phyloP scores from a whole-genome alignment of 2,888 invertebrate species.

The Euplagia quadripunctaria region DNA sequence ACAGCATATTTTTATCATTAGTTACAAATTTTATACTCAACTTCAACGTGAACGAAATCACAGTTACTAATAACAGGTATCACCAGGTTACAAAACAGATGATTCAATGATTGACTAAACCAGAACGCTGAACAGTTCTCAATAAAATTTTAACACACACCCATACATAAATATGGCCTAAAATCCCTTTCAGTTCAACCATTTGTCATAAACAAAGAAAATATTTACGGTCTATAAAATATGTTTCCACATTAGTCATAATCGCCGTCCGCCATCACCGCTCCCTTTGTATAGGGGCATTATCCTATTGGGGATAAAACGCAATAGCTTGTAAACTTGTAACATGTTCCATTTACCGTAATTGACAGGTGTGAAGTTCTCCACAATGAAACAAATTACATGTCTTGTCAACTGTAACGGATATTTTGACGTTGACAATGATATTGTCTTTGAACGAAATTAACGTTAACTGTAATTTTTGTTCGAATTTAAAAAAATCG shows the following conservation, averaged over 20 bases:
- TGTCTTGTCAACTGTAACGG: slow-evolving; percentile 14
- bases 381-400: slow-evolving; percentile 21
- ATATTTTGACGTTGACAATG: slow-evolving; percentile 10
- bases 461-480: too few species aligned
- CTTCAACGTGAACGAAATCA: background rate
- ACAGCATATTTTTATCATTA: background rate
- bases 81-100: background rate
- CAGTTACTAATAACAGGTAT: background rate
- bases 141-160: background rate
- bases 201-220: slow-evolving; percentile 39
- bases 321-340: slow-evolving; percentile 33
- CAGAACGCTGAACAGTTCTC: background rate
- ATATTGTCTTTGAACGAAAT: background rate
- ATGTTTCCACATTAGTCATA: slow-evolving; percentile 52
- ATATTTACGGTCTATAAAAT: slow-evolving; percentile 55
- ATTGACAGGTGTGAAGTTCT: slow-evolving; percentile 50
- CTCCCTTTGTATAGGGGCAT: slow-evolving; percentile 50
- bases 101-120: background rate
- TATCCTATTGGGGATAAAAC: slow-evolving; percentile 34
- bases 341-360: slow-evolving; percentile 38
- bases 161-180: background rate
- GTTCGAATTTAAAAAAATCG: background rate
- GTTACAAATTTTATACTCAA: background rate
- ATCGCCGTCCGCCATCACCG: slow-evolving; percentile 49
- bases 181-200: slow-evolving; percentile 3